Evolutionary conservation across 2,888 invertebrate species (phyloP).

Genomic region (Hemaris fuciformis): DNA sequence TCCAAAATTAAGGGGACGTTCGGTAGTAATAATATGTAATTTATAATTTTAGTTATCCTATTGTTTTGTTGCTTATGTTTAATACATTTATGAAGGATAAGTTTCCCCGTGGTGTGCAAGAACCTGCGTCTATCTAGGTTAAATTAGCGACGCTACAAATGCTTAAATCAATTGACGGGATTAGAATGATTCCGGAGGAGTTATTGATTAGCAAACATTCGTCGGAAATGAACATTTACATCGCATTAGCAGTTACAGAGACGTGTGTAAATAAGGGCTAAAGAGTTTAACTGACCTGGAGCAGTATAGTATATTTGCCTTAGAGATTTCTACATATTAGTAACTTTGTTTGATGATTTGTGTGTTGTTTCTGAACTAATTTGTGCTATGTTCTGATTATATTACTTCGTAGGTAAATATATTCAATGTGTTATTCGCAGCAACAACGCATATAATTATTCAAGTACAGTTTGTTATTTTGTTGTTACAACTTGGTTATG

Average conservation of each 20-base stretch:
- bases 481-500: no score
- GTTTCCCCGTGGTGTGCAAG: no score
- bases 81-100: no score
- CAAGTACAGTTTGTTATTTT: no score
- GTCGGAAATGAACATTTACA: background rate
- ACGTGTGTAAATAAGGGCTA: background rate
- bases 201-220: slow-evolving; percentile 28
- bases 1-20: background rate
- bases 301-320: background rate
- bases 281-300: background rate
- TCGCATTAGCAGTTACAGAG: background rate
- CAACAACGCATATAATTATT: no score
- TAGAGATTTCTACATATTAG: background rate
- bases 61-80: no score
- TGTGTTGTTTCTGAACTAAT: background rate
- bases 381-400: no score
- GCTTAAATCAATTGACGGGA: slow-evolving; percentile 28
- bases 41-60: no score
- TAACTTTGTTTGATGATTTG: background rate
- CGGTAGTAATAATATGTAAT: no score
- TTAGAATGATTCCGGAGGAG: slow-evolving; percentile 27
- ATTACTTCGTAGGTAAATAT: no score
- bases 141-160: slow-evolving; percentile 32
- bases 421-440: no score
- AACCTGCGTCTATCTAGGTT: no score